Evolutionary conservation across 2,113 vertebrate genomes (phyloP).

Genomic region (Hypocryptadius cinnamomeus): DNA sequence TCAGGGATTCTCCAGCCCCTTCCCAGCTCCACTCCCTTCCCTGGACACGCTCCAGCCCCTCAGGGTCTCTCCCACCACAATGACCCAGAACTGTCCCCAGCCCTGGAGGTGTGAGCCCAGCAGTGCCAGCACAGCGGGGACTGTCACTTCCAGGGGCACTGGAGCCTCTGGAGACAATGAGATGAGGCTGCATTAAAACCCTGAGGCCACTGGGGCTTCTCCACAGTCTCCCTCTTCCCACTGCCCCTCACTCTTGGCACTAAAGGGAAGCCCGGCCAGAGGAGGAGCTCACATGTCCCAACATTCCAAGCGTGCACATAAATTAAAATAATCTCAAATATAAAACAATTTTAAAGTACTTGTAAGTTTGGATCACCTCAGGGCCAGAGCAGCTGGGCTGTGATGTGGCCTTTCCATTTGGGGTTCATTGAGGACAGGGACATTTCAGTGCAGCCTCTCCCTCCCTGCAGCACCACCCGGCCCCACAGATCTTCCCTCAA

Average conservation of each 20-base stretch:
- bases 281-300: fast-evolving
- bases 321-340: not conserved
- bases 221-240: not conserved
- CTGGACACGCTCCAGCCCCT: not conserved
- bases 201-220: not conserved
- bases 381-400: not conserved
- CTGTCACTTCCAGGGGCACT: not conserved
- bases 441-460: not conserved
- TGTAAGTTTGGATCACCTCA: not conserved
- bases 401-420: not conserved
- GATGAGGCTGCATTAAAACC: not conserved
- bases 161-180: fast-evolving
- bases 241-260: not conserved
- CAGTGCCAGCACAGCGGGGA: not conserved
- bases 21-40: not conserved
- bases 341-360: not conserved
- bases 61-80: fast-evolving
- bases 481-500: not conserved
- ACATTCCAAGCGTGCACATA: not conserved
- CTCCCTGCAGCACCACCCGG: not conserved
- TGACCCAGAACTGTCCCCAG: not conserved
- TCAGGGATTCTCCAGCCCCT: not conserved
- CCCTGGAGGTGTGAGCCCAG: not conserved
- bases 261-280: not conserved
- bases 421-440: not conserved